These are phyloP conservation scores for Synanthedon vespiformis DNA, from an alignment of 2,888 invertebrate species.

Conservation along the genomic window DNA sequence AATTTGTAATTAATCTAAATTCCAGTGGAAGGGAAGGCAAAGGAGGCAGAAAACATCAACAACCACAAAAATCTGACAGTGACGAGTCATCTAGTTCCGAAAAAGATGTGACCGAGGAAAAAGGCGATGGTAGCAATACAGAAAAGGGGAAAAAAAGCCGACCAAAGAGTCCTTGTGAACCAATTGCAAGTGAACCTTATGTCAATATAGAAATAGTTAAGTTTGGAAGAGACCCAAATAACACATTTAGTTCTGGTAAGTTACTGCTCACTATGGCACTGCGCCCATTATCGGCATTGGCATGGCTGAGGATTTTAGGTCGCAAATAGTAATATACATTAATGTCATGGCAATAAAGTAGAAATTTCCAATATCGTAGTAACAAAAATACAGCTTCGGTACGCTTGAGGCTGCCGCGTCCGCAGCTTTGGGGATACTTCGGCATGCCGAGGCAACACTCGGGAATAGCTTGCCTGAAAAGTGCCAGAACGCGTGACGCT, in stretches of 20 bases:
- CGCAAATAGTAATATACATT: too few relatives aligned
- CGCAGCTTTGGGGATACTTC: too few relatives aligned
- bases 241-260: conserved; percentile 77
- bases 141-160: conserved; percentile 54
- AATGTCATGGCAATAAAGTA: too few relatives aligned
- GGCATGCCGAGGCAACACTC: too few relatives aligned
- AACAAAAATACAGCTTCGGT: too few relatives aligned
- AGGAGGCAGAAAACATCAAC: conserved; percentile 40
- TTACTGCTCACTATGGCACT: background rate
- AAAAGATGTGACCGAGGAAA: conserved; percentile 22
- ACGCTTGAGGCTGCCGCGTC: too few relatives aligned
- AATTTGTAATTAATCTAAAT: background rate
- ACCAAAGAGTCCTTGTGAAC: conserved; percentile 76
- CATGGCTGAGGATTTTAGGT: too few relatives aligned
- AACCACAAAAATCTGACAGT: conserved; percentile 16
- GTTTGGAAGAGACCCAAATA: conserved; percentile 77
- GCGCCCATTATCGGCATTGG: too few relatives aligned
- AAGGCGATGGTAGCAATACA: conserved; percentile 30
- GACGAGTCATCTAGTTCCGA: conserved; percentile 23
- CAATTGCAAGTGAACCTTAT: conserved; percentile 73
- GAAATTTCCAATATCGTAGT: too few relatives aligned
- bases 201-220: conserved; percentile 79
- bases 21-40: conserved; percentile 56
- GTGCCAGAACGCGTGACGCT: too few relatives aligned
- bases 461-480: too few relatives aligned